A percentile compares a stretch with the other conserved stretches of the same genome.
phyloP scores from a whole-genome alignment of 2,113 vertebrate genomes.

The Chamaetylas fuelleborni region DNA sequence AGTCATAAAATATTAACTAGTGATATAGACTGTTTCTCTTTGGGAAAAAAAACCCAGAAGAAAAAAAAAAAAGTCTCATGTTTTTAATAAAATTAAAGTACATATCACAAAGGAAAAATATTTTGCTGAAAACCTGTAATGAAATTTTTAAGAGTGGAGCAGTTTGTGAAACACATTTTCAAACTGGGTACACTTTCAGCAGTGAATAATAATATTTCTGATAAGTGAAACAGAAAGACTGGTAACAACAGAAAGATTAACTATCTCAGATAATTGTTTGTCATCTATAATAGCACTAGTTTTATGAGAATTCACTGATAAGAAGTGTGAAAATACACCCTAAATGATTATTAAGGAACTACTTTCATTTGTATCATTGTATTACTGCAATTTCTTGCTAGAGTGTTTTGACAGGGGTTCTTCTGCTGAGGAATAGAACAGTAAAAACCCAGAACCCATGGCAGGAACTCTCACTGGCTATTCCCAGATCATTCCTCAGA shows the following conservation, averaged over 20 bases:
- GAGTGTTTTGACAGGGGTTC: background rate
- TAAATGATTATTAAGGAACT: background rate
- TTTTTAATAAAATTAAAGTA: background rate
- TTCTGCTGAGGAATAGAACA: background rate
- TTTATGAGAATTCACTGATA: background rate
- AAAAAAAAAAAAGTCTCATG: background rate
- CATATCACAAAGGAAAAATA: background rate
- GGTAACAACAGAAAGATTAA: background rate
- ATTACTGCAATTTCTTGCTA: background rate
- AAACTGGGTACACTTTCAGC: background rate
- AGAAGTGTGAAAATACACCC: background rate
- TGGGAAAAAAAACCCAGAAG: background rate
- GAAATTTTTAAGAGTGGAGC: rapidly evolving
- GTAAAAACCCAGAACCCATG: background rate
- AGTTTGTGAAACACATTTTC: background rate
- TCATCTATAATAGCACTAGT: background rate
- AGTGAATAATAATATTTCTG: background rate
- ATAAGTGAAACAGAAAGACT: background rate
- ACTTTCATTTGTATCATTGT: background rate
- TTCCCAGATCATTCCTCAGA: background rate
- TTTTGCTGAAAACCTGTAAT: background rate
- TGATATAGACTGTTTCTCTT: background rate
- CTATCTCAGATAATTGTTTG: background rate
- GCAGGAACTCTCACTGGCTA: background rate
- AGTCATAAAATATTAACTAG: background rate